Percentiles rank a stretch among this genome's conserved stretches.
Conservation (phyloP, 2,113 vertebrate genomes). For the Periophthalmus modestus region DNA sequence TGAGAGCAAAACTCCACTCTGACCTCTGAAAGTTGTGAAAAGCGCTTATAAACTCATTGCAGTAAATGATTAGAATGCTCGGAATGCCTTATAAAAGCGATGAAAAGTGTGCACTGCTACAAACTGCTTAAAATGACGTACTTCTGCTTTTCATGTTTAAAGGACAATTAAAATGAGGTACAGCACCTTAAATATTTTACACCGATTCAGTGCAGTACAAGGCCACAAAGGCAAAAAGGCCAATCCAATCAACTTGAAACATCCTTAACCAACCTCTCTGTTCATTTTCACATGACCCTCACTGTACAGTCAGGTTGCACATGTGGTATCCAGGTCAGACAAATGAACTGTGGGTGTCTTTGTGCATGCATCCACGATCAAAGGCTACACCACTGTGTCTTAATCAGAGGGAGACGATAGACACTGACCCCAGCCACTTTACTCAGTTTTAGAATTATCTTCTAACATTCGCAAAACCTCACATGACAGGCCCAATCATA, state of each 20-base stretch:
- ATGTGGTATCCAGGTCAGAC: slow-evolving; percentile 39
- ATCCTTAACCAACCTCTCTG: not conserved
- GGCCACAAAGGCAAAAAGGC: too few relatives aligned
- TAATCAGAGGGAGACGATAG: slow-evolving; percentile 73
- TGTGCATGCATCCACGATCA: slow-evolving; percentile 71
- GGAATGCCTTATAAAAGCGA: too few relatives aligned
- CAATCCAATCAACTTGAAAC: too few relatives aligned
- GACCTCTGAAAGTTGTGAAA: too few relatives aligned
- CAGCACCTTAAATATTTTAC: too few relatives aligned
- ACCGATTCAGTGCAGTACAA: not conserved
- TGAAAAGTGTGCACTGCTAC: too few relatives aligned
- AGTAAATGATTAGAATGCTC: too few relatives aligned
- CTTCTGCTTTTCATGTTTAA: too few relatives aligned
- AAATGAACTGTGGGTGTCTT: slow-evolving; percentile 56
- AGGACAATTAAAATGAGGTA: too few relatives aligned
- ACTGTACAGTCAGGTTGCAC: not conserved
- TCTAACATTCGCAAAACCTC: slow-evolving; percentile 24
- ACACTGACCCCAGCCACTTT: slow-evolving; percentile 57
- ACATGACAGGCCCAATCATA: slow-evolving; percentile 23
- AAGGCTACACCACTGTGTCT: slow-evolving; percentile 57
- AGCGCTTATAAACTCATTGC: too few relatives aligned
- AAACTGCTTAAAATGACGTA: too few relatives aligned
- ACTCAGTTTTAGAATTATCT: slow-evolving; percentile 20
- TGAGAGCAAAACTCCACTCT: too few relatives aligned
- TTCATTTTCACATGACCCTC: not conserved